phyloP scores from a whole-genome alignment of 2,797 vertebrate species.

The Artibeus jamaicensis region DNA sequence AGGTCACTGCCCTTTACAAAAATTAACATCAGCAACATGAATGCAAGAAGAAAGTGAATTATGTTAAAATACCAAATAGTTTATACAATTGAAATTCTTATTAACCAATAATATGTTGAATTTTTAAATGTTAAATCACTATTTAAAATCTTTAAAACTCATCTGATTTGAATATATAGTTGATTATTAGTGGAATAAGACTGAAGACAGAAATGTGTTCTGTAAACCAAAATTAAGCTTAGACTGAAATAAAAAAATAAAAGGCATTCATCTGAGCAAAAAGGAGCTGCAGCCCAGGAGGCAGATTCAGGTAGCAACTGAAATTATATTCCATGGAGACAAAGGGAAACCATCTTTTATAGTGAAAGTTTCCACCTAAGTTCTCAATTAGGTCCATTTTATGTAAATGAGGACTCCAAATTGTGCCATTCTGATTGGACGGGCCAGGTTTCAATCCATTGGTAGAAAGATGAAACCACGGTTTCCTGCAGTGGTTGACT shows the following conservation, averaged over 20 bases:
- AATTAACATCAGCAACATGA: conserved; percentile 15
- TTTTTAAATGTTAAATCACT: not conserved
- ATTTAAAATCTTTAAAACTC: not conserved
- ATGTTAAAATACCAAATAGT: not conserved
- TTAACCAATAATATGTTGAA: not conserved
- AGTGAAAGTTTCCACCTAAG: no score
- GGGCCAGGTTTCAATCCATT: not conserved
- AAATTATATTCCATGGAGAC: not conserved
- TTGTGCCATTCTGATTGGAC: not conserved
- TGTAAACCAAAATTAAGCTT: not conserved
- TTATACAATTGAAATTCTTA: not conserved
- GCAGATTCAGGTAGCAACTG: not conserved
- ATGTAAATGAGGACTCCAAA: not conserved
- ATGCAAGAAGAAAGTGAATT: conserved; percentile 16
- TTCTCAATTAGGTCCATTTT: not conserved
- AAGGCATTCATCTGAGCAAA: not conserved
- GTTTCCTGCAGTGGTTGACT: not conserved
- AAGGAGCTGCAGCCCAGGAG: not conserved
- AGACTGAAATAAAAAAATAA: not conserved
- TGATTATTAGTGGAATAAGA: not conserved
- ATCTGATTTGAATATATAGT: not conserved
- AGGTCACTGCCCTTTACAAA: not conserved
- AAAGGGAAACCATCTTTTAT: not conserved
- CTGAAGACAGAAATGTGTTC: not conserved
- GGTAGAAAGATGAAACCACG: not conserved